Percentiles rank a stretch among this genome's conserved stretches.
Conservation (phyloP, 2,797 vertebrate species). For the Semaprochilodus insignis region DNA sequence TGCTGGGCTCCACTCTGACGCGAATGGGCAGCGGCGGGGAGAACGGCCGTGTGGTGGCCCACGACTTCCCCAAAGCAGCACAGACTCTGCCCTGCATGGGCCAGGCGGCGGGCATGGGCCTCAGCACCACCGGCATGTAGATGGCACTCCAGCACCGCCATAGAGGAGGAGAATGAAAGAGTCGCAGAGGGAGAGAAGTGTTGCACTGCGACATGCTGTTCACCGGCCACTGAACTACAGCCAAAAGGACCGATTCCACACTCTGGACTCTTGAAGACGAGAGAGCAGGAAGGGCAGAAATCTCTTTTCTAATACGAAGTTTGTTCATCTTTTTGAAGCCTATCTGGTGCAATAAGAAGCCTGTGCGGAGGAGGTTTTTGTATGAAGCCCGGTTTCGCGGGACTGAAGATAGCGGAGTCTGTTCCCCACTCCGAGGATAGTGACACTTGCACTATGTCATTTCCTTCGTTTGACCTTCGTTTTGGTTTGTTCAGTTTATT, state of each 20-base stretch:
- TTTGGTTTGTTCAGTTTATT: constrained; percentile 22
- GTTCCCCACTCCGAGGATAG: constrained; percentile 42
- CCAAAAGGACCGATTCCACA: constrained; percentile 61
- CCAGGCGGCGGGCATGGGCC: constrained; percentile 89
- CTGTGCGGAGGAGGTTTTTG: constrained; percentile 54
- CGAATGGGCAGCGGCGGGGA: constrained; percentile 86
- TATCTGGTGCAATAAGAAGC: constrained; percentile 68
- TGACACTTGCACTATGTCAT: constrained; percentile 61
- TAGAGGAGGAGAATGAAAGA: constrained; percentile 1
- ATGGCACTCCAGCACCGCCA: constrained; percentile 49
- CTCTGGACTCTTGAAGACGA: constrained; percentile 52
- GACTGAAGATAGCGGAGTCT: constrained; percentile 40
- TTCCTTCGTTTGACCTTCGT: constrained; percentile 46
- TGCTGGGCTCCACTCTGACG: constrained; percentile 89
- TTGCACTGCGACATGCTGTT: constrained; percentile 47
- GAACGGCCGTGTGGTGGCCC: constrained; percentile 91
- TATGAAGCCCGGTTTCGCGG: constrained; percentile 49
- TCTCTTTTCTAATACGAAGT: constrained; percentile 63
- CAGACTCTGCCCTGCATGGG: constrained; percentile 96
- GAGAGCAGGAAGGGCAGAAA: constrained; percentile 45
- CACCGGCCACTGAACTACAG: constrained; percentile 56
- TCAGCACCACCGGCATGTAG: constrained; percentile 94
- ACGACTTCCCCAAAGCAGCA: constrained; percentile 91
- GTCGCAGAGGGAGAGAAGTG: constrained; percentile 12
- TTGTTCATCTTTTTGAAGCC: constrained; percentile 56